Percentiles rank a stretch among this genome's conserved stretches.
These are phyloP conservation scores for Plotosus lineatus DNA, from an alignment of 2,113 vertebrate genomes.

Conservation along the genomic window DNA sequence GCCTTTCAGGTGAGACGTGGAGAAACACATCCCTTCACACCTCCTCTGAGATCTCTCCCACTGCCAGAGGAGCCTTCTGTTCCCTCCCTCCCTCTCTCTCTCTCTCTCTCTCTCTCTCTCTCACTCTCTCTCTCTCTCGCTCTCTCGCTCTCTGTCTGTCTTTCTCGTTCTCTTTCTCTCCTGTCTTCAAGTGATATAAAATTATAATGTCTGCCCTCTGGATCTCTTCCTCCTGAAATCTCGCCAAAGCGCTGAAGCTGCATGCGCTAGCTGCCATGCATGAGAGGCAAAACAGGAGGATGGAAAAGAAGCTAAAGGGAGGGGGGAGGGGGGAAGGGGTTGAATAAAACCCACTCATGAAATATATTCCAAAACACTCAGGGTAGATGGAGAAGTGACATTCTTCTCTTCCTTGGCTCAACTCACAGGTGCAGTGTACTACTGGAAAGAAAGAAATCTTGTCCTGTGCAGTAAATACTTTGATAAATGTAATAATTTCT, in stretches of 20 bases:
- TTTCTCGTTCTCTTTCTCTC: constrained; percentile 64
- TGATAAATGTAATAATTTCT: constrained; percentile 61
- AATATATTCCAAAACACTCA: constrained; percentile 53
- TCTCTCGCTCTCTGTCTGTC: constrained; percentile 64
- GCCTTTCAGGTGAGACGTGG: constrained; percentile 85
- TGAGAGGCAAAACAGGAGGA: constrained; percentile 67
- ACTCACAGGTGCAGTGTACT: constrained; percentile 33
- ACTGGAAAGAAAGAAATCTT: constrained; percentile 10
- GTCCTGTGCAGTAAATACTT: constrained; percentile 45
- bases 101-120: not conserved
- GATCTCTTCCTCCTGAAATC: constrained; percentile 55
- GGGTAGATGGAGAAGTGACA: constrained; percentile 59
- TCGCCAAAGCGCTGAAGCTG: constrained; percentile 79
- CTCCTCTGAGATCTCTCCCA: constrained; percentile 82
- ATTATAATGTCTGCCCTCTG: constrained; percentile 67
- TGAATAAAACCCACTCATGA: constrained; percentile 54
- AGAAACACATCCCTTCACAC: constrained; percentile 88
- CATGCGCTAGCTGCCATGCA: constrained; percentile 83
- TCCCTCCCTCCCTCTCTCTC: constrained; percentile 55
- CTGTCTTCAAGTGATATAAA: constrained; percentile 71
- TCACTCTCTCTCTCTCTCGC: not conserved
- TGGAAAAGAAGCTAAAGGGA: constrained; percentile 35
- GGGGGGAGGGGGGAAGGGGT: too few relatives aligned
- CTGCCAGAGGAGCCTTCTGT: constrained; percentile 85
- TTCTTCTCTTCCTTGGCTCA: constrained; percentile 56